Percentiles rank a stretch among this genome's conserved stretches.
Evolutionary conservation across 1,140 invertebrate species (phyloP).

Genomic region (Augochlora pura): DNA sequence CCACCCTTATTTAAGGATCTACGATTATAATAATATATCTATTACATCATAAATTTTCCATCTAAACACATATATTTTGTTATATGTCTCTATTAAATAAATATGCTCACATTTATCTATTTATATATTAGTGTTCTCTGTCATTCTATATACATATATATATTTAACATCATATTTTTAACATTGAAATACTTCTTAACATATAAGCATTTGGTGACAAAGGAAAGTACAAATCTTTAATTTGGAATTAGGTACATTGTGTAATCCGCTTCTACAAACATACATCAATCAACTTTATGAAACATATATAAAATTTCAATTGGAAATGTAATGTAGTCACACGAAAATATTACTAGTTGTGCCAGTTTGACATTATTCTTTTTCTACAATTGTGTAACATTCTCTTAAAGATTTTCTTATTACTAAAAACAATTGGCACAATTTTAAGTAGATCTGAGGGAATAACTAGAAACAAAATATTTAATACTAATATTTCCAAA

Average conservation of each 20-base stretch:
- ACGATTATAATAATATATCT: constrained; percentile 45
- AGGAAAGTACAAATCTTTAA: constrained; percentile 23
- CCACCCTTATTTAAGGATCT: constrained; percentile 47
- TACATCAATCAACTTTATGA: constrained; percentile 12
- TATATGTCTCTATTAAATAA: constrained; percentile 54
- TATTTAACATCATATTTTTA: constrained; percentile 37
- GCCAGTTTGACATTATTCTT: constrained; percentile 34
- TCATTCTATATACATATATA: constrained; percentile 30
- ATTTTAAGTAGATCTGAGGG: constrained; percentile 25
- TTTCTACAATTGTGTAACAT: neutral
- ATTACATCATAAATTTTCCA: constrained; percentile 41
- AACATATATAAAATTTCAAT: constrained; percentile 28
- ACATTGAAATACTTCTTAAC: constrained; percentile 44
- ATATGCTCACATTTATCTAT: constrained; percentile 51
- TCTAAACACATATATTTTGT: constrained; percentile 45
- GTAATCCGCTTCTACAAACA: constrained; percentile 24
- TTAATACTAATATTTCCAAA: constrained; percentile 1
- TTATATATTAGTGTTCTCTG: constrained; percentile 28
- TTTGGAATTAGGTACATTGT: constrained; percentile 40
- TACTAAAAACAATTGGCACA: constrained; percentile 50
- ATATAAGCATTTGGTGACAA: constrained; percentile 34
- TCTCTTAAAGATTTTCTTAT: constrained; percentile 10
- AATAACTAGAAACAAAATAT: constrained; percentile 24
- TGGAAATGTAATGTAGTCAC: constrained; percentile 46
- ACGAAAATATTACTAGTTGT: constrained; percentile 47